Evolutionary conservation across 2,888 invertebrate species (phyloP), one percentile per base, ranked within the genome.

Genomic region (Caenorhabditis sp.): DNA sequence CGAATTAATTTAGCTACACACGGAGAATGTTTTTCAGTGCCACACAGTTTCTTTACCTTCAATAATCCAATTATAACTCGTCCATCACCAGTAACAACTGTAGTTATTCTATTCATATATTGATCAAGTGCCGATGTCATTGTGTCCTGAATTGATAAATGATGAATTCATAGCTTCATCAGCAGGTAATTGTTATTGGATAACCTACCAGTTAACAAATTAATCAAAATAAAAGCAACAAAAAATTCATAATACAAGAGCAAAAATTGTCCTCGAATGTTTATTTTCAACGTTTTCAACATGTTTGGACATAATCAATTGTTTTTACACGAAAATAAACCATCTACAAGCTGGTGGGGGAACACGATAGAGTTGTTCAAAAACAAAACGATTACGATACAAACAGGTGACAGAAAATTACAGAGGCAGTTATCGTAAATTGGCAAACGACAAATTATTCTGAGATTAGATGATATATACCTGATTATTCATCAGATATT

Each of bases 41-140:
- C n/a, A n/a, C n/a, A n/a, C n/a, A n/a, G n/a, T n/a, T n/a, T n/a
- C n/a, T n/a, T 23, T 53, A 78, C 80, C 89, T 97, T 97, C 76
- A 99, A 89, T 0, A 95, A 95, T 57, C 99, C 99, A 83, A 96
- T 94, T 88, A 97, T 96, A 89, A 95, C 95, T 81, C 97, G 91
- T 54, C 97, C 97, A 90, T 97, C 97, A 14, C 95, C 93, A 62
- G 97, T 97, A 84, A 97, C 95, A 76, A 97, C 94, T 43, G 95
- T 95, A 65, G 96, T 79, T 31, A 82, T 77, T 52, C 85, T 81
- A 67, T 85, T 85, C 76, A 85, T 76, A 62, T 80, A 87, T 12
- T 66, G 31, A 26, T 87, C 87, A 56, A 87, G 63, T 20, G 81
- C 72, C 14, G 82, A 78, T 23, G 86, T 78, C 86, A 86, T 86